Conservation (phyloP, 2,888 invertebrate species). For the Lysandra coridon region DNA sequence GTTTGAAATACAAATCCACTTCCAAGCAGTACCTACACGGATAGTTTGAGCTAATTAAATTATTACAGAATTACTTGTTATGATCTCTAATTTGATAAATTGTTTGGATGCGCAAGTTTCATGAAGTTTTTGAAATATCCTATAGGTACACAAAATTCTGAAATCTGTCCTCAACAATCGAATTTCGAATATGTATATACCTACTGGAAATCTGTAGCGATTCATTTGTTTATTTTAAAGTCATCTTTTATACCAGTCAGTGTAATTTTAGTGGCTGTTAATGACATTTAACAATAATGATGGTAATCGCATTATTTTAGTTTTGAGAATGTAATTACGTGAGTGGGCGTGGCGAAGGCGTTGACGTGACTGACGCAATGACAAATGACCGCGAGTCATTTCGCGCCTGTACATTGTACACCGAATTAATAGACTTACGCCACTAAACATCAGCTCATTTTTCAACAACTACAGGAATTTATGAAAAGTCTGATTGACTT, state of each 20-base stretch:
- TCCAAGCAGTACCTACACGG: neutral
- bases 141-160: neutral
- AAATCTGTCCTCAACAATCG: too few species aligned
- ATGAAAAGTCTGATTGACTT: neutral
- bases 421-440: slow-evolving; percentile 11
- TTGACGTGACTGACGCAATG: slow-evolving; percentile 68
- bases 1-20: slow-evolving; percentile 61
- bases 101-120: neutral
- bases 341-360: slow-evolving; percentile 63
- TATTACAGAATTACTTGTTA: neutral
- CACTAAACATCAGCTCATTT: neutral
- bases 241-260: neutral
- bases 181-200: too few species aligned
- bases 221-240: neutral
- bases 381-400: slow-evolving; percentile 63
- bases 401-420: slow-evolving; percentile 37
- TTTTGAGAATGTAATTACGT: slow-evolving; percentile 54
- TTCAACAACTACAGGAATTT: slow-evolving; percentile 1
- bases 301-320: slow-evolving; percentile 22
- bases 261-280: neutral
- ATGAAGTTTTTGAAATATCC: neutral
- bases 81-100: neutral
- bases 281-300: slow-evolving; percentile 17
- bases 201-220: neutral
- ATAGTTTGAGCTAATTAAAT: neutral